Evolutionary conservation across 2,113 vertebrate species (phyloP), one percentile per base, ranked within the genome.

Genomic region (Delphinus delphis): DNA sequence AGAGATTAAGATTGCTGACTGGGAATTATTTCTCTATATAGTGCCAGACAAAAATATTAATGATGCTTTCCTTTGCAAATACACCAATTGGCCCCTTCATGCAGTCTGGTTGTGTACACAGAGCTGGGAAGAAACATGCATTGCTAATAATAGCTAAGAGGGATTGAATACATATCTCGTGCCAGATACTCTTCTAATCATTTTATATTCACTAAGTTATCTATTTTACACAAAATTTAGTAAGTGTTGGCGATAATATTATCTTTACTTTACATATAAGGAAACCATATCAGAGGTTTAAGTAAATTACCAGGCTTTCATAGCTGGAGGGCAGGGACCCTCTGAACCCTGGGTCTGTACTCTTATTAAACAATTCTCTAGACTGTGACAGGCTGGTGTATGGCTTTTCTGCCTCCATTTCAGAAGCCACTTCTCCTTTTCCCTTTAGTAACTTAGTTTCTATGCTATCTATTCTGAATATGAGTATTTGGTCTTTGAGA

Each of bases 91-190:
- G 17, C 21, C 33, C 71, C 33, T 91, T 20, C 4, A 3, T 63
- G 1, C 0, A 47, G 4, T 31, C 33, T 53, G 31, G 0, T 21
- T 77, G 53, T 53, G 4, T 13, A 8, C 28, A 53, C 17, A 95
- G 44, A 76, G 7, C 28, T 76, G 38, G 26, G 83, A 84, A 38
- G 41, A 83, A 89, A 53, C 4, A 28, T 8, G 21, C 2, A 44
- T 38, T 31, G 18, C 21, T 11, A 58, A 25, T 20, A 73, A 63
- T 3, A 96, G 9, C 25, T 17, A 13, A 77, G 18, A 68, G 6
- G 2, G 12, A 20, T 2, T 58, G 13, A 31, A 21, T 26, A 4
- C 0, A 5, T 36, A 14, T 14, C 21, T 8, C 0, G 0, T 53
- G 33, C 2, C 17, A 71, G 44, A 1, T 9, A 36, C 21, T 21